phyloP scores from a whole-genome alignment of 2,113 vertebrate species.

The Ammodramus savannarum region DNA sequence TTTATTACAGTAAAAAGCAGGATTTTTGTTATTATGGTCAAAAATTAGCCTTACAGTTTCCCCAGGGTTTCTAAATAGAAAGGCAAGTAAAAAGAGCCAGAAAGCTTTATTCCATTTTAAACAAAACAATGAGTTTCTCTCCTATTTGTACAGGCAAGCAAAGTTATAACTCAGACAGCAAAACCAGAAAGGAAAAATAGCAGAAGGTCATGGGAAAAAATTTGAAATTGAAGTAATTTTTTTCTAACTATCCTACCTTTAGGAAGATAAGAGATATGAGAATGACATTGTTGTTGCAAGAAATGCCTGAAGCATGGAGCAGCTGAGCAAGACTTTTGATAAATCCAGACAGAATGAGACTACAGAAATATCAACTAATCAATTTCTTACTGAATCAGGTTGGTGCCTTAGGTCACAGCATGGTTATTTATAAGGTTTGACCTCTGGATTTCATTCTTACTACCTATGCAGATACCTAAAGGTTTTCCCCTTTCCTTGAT shows the following conservation, averaged over 20 bases:
- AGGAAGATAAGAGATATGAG: neutral
- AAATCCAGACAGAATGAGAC: constrained; percentile 6
- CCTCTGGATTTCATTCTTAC: neutral
- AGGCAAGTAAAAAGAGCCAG: neutral
- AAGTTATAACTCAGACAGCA: neutral
- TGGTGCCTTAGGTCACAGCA: neutral
- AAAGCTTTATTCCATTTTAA: neutral
- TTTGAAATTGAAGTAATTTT: neutral
- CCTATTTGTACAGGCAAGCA: neutral
- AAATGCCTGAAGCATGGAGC: neutral
- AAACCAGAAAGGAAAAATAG: neutral
- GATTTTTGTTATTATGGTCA: neutral
- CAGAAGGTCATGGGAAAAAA: neutral
- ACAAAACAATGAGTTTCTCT: neutral
- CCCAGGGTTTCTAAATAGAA: neutral
- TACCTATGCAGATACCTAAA: neutral
- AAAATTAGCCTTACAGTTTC: constrained; percentile 8
- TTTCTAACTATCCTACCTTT: neutral
- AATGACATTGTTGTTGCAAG: neutral
- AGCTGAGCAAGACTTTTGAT: neutral
- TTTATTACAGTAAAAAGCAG: constrained; percentile 14
- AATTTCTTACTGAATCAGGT: neutral
- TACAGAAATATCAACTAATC: constrained; percentile 28
- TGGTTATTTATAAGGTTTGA: neutral
- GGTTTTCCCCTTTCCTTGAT: neutral